A percentile compares a stretch with the other conserved stretches of the same genome.
Conservation (phyloP, 2,888 invertebrate species). For the Caenorhabditis uteleia region DNA sequence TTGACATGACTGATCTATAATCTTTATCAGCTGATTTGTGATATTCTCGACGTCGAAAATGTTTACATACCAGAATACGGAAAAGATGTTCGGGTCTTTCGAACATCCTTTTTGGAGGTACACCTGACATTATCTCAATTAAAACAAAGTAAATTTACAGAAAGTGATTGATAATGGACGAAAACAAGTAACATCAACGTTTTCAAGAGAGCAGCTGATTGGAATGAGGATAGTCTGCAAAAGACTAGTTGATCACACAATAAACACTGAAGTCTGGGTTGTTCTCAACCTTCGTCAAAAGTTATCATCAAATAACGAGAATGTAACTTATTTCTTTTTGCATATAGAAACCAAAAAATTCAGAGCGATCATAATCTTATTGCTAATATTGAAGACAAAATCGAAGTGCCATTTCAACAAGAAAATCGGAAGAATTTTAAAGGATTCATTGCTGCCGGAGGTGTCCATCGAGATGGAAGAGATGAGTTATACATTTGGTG, state of each 20-base stretch:
- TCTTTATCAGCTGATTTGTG: background rate
- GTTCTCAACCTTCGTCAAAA: no score
- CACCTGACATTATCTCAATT: background rate
- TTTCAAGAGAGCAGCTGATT: background rate
- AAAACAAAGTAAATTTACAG: background rate
- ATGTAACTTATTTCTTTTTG: no score
- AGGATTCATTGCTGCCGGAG: background rate
- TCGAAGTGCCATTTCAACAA: no score
- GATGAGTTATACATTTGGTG: slow-evolving; percentile 4
- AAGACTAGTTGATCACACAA: no score
- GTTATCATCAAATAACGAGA: no score
- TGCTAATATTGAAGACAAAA: no score
- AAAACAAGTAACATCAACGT: background rate
- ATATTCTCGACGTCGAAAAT: background rate
- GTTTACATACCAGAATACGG: background rate
- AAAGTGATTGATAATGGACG: background rate
- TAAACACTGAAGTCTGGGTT: no score
- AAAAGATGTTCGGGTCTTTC: background rate
- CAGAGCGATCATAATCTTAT: no score
- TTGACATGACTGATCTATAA: background rate
- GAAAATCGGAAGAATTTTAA: no score
- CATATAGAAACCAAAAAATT: no score
- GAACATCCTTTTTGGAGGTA: background rate
- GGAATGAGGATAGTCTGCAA: background rate
- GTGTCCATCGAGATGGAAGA: background rate